Evolutionary conservation across 1,140 invertebrate genomes (phyloP).

Genomic region (Sitobion miscanthi): DNA sequence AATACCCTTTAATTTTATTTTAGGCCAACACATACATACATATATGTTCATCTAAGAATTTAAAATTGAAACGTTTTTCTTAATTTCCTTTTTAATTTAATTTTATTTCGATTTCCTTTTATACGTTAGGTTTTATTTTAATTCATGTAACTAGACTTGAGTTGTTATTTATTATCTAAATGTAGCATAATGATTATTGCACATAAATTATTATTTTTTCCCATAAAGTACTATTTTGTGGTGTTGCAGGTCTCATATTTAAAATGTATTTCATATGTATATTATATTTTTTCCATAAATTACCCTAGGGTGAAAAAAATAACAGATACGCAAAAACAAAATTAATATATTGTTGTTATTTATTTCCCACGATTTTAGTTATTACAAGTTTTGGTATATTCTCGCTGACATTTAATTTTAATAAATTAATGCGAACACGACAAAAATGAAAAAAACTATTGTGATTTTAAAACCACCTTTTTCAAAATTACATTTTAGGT

Average conservation of each 20-base stretch:
- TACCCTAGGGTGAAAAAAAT: neutral
- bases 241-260: neutral
- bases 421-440: neutral
- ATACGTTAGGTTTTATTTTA: too few species aligned
- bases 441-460: neutral
- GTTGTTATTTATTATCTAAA: neutral
- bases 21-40: neutral
- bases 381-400: neutral
- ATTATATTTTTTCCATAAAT: conserved; percentile 7
- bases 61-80: neutral
- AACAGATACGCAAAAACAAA: neutral
- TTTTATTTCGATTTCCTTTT: neutral
- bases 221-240: neutral
- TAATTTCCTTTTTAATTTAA: neutral
- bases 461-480: neutral
- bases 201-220: neutral
- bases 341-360: neutral
- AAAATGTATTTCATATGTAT: neutral
- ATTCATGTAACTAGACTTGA: neutral
- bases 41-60: neutral
- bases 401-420: neutral
- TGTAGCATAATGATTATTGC: neutral
- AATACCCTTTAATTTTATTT: neutral
- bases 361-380: neutral
- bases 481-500: neutral